Evolutionary conservation across 2,797 vertebrate species (phyloP), one percentile per base, ranked within the genome.

Genomic region (Naso thynnoides): DNA sequence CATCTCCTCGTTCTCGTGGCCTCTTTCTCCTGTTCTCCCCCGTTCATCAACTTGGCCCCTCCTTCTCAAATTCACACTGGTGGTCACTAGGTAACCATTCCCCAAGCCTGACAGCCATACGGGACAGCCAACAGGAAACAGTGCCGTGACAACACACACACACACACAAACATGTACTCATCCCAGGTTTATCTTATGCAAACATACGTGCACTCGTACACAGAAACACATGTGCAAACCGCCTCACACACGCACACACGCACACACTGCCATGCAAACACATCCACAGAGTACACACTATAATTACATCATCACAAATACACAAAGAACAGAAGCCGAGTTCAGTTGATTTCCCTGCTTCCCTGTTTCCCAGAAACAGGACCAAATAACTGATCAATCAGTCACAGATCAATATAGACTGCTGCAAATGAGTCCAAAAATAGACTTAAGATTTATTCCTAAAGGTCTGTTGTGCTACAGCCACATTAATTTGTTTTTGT

Each of bases 201-300:
- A 38, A 72, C 68, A 53, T 33, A n/a, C 38, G 13, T 15, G 3
- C 29, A 27, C 23, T 29, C 16, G 31, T 9, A 38, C 15, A 24
- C 10, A 9, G 8, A 48, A 33, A 27, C 57, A 63, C 55, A 38
- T 13, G 48, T 57, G 72, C 50, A 67, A 68, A 64, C 8, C 6
- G 31, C 5, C 27, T 18, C 41, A 27, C 0, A 50, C 33, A 50
- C 63, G 4, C 4, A 31, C 8, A 31, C 4, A 41, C 49, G 7
- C 16, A 56, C 44, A 24, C 45, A 41, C 48, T n/a, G 14, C 13
- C 1, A 23, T 47, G 11, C 56, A 73, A 49, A 79, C 73, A 60
- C 69, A 42, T 52, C 33, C 29, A 53, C 56, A 53, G 2, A 50
- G 13, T 9, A 21, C 15, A 56, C 2, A 8, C 39, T 48, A 4